These are phyloP conservation scores for Pseudomyrmex concolor DNA, from an alignment of 1,140 invertebrate species.

Conservation along the genomic window DNA sequence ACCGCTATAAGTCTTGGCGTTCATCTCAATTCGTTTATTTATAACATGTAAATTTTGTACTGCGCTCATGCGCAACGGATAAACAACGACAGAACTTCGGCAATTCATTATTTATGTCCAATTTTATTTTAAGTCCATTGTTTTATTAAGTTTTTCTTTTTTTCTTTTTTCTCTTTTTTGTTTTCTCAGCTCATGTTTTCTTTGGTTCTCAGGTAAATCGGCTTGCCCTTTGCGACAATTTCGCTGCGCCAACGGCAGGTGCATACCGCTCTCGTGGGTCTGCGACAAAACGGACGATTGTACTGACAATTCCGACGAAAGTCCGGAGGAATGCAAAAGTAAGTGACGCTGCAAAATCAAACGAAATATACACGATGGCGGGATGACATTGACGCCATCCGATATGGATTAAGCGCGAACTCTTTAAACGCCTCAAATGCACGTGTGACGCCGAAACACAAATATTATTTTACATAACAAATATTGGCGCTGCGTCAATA, in stretches of 20 bases:
- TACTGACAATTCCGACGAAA: constrained; percentile 92
- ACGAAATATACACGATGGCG: neutral
- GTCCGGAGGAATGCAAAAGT: constrained; percentile 89
- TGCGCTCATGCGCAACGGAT: neutral
- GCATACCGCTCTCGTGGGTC: constrained; percentile 92
- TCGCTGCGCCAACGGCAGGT: constrained; percentile 91
- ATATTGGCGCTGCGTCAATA: constrained; percentile 29
- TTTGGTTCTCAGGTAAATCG: constrained; percentile 76
- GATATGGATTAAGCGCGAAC: constrained; percentile 1
- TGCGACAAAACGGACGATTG: constrained; percentile 93
- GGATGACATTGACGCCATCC: neutral
- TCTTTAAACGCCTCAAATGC: constrained; percentile 40
- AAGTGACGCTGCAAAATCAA: constrained; percentile 75
- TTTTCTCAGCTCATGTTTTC: constrained; percentile 38
- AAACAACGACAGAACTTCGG: neutral
- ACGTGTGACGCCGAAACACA: constrained; percentile 39
- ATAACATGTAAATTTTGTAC: neutral
- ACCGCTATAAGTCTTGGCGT: constrained; percentile 24
- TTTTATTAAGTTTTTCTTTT: too few species aligned
- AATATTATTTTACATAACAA: constrained; percentile 48
- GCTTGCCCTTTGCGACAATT: constrained; percentile 90
- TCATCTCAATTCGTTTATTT: constrained; percentile 33
- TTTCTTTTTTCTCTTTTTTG: neutral
- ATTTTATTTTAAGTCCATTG: too few species aligned
- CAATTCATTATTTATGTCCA: too few species aligned